Evolutionary conservation across 2,888 invertebrate species (phyloP).

Genomic region (Hoplodrina blanda): DNA sequence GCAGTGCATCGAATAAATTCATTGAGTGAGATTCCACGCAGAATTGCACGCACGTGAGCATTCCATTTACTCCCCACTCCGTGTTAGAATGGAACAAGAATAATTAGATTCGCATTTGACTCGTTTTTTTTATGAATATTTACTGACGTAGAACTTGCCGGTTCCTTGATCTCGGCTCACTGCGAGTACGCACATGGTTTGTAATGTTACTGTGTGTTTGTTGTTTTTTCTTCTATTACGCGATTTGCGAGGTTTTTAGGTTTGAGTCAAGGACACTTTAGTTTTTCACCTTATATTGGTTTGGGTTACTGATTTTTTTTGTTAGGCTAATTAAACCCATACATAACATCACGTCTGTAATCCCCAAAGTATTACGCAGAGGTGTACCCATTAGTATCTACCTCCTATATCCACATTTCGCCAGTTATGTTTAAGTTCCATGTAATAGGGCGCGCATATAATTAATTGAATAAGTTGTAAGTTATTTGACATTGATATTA

Average conservation of each 20-base stretch:
- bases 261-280: background rate
- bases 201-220: background rate
- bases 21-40: background rate
- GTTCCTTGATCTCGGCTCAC: constrained; percentile 35
- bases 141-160: constrained; percentile 4
- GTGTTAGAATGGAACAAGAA: background rate
- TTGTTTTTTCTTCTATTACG: constrained; percentile 18
- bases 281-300: background rate
- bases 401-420: too few species aligned
- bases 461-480: too few species aligned
- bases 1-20: too few species aligned
- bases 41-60: background rate
- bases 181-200: background rate
- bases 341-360: too few species aligned
- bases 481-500: too few species aligned
- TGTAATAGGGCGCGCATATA: too few species aligned
- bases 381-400: too few species aligned
- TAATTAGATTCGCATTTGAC: constrained; percentile 43
- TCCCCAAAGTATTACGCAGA: too few species aligned
- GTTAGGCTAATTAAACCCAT: too few species aligned
- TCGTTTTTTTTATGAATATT: constrained; percentile 28
- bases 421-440: too few species aligned
- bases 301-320: too few species aligned
- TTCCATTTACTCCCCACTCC: constrained; percentile 24
- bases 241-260: background rate